These are phyloP conservation scores for Dicrostonyx torquatus DNA, from an alignment of 2,797 vertebrate genomes.

Conservation along the genomic window DNA sequence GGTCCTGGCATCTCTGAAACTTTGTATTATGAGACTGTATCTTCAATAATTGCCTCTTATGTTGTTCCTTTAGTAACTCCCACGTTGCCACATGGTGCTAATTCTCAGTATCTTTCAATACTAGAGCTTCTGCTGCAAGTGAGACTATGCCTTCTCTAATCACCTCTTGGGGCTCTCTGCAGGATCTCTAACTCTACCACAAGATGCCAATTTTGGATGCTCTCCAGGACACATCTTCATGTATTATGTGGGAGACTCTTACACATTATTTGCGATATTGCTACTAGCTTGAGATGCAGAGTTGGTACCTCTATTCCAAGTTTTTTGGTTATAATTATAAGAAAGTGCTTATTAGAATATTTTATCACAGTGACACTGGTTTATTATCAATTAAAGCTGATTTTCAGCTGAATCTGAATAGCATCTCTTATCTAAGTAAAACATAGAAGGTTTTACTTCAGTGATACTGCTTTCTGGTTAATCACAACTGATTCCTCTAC, in stretches of 20 bases:
- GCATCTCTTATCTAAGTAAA: too few species aligned
- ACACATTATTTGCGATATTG: not conserved
- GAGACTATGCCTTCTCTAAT: too few species aligned
- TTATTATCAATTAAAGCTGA: not conserved
- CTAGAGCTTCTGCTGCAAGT: too few species aligned
- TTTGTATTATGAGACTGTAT: too few species aligned
- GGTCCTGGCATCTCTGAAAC: too few species aligned
- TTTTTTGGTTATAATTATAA: not conserved
- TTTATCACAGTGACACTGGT: not conserved
- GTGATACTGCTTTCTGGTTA: not conserved
- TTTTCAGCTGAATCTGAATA: not conserved
- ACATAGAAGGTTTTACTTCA: too few species aligned
- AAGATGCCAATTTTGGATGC: not conserved
- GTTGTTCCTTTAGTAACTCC: too few species aligned
- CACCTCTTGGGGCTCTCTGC: too few species aligned
- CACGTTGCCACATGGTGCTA: too few species aligned
- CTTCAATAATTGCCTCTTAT: too few species aligned
- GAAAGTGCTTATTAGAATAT: not conserved
- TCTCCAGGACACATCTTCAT: not conserved
- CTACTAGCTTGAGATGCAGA: not conserved
- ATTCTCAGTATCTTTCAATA: too few species aligned
- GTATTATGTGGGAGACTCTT: not conserved
- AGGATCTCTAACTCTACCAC: too few species aligned
- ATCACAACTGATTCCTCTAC: not conserved
- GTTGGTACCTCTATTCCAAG: not conserved